Evolutionary conservation across 2,888 invertebrate genomes (phyloP).

Genomic region (Lacanobia oleracea): DNA sequence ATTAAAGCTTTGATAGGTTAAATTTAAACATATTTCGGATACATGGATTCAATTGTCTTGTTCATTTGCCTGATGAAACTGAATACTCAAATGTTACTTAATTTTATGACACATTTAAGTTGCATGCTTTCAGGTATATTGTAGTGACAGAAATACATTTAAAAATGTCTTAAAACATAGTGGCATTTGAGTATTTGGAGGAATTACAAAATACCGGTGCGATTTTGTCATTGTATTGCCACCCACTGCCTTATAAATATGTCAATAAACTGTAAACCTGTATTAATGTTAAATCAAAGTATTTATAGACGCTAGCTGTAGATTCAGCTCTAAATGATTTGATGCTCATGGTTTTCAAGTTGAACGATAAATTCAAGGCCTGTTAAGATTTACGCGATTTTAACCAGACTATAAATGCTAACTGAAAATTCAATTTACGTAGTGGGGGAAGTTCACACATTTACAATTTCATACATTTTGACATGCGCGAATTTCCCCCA

Average conservation of each 20-base stretch:
- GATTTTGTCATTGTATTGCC: slow-evolving; percentile 30
- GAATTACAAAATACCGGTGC: slow-evolving; percentile 4
- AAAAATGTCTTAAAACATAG: not conserved
- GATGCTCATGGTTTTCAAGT: not conserved
- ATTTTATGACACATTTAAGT: not conserved
- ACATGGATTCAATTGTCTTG: slow-evolving; percentile 7
- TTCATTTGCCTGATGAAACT: slow-evolving; percentile 3
- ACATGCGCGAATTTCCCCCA: too few relatives aligned
- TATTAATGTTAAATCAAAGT: slow-evolving; percentile 18
- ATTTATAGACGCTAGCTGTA: slow-evolving; percentile 36
- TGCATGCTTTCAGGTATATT: not conserved
- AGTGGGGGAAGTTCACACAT: too few relatives aligned
- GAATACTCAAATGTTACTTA: slow-evolving; percentile 12
- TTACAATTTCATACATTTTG: too few relatives aligned
- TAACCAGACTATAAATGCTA: too few relatives aligned
- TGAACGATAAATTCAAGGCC: not conserved
- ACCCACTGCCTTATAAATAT: slow-evolving; percentile 55
- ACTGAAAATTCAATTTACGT: too few relatives aligned
- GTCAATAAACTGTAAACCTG: slow-evolving; percentile 15
- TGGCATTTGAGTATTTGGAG: slow-evolving; percentile 1
- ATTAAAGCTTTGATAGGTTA: slow-evolving; percentile 38
- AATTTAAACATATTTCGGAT: slow-evolving; percentile 23
- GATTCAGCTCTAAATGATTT: slow-evolving; percentile 14
- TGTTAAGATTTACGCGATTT: too few relatives aligned
- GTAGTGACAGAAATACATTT: not conserved